Evolutionary conservation across 2,797 vertebrate genomes (phyloP).

Genomic region (Tragelaphus oryx): DNA sequence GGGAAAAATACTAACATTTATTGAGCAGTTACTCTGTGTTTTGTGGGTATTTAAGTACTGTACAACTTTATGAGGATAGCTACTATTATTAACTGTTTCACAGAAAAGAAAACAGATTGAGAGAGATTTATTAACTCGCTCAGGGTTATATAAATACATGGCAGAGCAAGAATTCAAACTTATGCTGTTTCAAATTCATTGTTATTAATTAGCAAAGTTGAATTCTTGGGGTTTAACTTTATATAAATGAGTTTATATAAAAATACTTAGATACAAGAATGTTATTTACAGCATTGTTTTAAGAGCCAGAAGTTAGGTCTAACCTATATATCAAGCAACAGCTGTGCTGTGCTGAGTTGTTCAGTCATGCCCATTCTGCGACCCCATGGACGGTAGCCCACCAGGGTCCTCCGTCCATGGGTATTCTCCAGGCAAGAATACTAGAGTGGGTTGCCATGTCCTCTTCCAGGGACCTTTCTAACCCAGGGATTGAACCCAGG

Average conservation of each 20-base stretch:
- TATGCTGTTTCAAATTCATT: background rate
- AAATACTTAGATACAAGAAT: slow-evolving; percentile 2
- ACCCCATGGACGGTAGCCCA: background rate
- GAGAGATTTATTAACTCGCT: background rate
- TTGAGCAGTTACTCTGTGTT: background rate
- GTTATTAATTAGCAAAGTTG: slow-evolving; percentile 4
- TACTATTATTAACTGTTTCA: background rate
- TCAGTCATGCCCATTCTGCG: background rate
- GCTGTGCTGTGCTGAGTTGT: background rate
- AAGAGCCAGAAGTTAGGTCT: slow-evolving; percentile 21
- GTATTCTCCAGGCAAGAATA: background rate
- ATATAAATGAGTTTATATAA: background rate
- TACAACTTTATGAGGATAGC: background rate
- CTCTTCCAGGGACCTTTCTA: background rate
- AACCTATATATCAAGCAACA: background rate
- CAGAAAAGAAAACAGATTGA: background rate
- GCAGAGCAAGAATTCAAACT: background rate
- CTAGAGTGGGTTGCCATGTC: background rate
- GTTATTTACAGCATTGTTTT: background rate
- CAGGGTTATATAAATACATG: background rate
- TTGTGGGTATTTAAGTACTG: background rate
- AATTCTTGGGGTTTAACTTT: background rate
- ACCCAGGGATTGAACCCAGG: background rate
- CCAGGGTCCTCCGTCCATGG: background rate
- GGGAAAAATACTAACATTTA: background rate